Base-by-base conservation (phyloP, 2,888 invertebrate species). In the Drosophila mettleri region DNA sequence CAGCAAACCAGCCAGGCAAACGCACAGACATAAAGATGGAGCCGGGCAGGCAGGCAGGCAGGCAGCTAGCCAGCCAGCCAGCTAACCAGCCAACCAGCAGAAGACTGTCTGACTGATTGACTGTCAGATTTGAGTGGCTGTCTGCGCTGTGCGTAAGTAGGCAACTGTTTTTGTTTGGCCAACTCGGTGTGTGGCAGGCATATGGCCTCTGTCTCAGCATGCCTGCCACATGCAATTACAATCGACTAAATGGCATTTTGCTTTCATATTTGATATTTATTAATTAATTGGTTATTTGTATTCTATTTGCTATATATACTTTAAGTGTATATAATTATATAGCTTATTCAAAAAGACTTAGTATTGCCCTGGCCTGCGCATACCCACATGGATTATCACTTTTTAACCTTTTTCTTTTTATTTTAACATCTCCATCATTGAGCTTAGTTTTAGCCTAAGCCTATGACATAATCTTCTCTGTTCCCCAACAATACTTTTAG, bases 41-140 rank as follows among this genome's bases (percentile, higher is more conserved):
- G 45, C 38, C 39, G n/a, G n/a, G n/a, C n/a, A n/a, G n/a, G n/a
- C n/a, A n/a, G n/a, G n/a, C n/a, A n/a, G n/a, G n/a, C n/a, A n/a
- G n/a, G n/a, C n/a, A n/a, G n/a, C n/a, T n/a, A n/a, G 34, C 24
- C 43, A 24, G 43, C 4, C 34, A 24, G 24, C 5, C 12, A 12
- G 12, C n/a, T n/a, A n/a, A n/a, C n/a, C n/a, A n/a, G n/a, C n/a
- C n/a, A 34, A 22, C 38, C 39, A 38, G 46, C 34, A 24, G 20
- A 31, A 51, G 58, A 64, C 43, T 54, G 20, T 43, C 61, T 80
- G 61, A 80, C 81, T 84, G 85, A 83, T 84, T 81, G 76, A 63
- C 83, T 71, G 58, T 29, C 63, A 63, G 48, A 52, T 55, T 49
- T 41, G 39, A 34, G 65, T 63, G 64, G 16, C 33, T 64, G 45